Conservation (phyloP, 2,888 invertebrate genomes). For the Odontocerum albicorne region DNA sequence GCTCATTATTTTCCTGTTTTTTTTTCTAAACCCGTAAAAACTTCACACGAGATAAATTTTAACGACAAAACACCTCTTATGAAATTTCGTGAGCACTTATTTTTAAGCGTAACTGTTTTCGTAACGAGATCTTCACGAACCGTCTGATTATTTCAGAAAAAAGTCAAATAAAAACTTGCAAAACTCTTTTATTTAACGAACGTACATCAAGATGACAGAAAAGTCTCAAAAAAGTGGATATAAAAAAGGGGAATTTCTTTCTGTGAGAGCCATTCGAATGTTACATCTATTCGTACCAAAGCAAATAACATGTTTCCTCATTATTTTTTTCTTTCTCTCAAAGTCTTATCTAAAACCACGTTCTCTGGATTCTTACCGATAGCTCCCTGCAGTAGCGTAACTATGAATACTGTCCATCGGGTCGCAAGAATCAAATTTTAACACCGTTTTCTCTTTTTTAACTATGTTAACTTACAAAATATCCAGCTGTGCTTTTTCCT, state of each 20-base stretch:
- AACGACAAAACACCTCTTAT: background rate
- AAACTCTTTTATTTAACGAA: conserved; percentile 17
- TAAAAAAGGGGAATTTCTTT: conserved; percentile 20
- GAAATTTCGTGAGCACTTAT: background rate
- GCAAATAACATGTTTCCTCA: conserved; percentile 32
- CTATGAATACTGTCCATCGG: too few species aligned
- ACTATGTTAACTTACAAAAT: too few species aligned
- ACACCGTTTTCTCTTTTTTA: too few species aligned
- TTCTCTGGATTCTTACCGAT: conserved; percentile 24
- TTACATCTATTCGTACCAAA: conserved; percentile 10
- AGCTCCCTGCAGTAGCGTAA: too few species aligned
- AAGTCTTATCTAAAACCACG: conserved; percentile 23
- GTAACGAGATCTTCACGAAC: conserved; percentile 14
- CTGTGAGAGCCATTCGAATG: conserved; percentile 13
- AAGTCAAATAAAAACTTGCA: conserved; percentile 11
- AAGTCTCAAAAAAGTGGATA: conserved; percentile 11
- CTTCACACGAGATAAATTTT: background rate
- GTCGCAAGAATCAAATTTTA: too few species aligned
- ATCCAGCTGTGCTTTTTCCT: too few species aligned
- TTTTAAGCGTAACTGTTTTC: background rate
- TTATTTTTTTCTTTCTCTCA: conserved; percentile 28
- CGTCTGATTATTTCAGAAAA: conserved; percentile 8
- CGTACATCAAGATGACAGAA: conserved; percentile 11
- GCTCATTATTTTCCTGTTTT: background rate
- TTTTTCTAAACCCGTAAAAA: background rate